These are phyloP conservation scores for Formica exsecta DNA, from an alignment of 1,140 invertebrate species.

Conservation along the genomic window DNA sequence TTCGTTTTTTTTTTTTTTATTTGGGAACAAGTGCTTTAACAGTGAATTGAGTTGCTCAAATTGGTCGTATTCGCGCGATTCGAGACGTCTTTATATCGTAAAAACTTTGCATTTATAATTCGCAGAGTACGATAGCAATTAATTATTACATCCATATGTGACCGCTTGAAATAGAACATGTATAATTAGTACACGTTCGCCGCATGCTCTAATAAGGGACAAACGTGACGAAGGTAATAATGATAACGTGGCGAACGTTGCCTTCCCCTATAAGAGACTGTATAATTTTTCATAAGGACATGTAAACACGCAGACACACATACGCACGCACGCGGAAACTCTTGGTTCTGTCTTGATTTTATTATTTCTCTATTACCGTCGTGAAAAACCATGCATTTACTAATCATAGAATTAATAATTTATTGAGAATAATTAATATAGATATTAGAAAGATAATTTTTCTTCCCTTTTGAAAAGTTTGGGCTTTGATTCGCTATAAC, in stretches of 20 bases:
- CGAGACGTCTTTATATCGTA: not conserved
- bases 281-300: constrained; percentile 21
- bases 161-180: constrained; percentile 38
- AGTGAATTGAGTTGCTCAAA: not conserved
- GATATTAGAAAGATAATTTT: not conserved
- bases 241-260: constrained; percentile 10
- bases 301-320: not conserved
- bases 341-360: constrained; percentile 11
- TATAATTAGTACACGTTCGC: constrained; percentile 31
- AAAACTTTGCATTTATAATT: constrained; percentile 52
- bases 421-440: constrained; percentile 19
- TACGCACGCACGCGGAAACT: not conserved
- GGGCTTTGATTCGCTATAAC: constrained; percentile 3
- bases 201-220: constrained; percentile 1
- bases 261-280: not conserved
- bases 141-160: constrained; percentile 39
- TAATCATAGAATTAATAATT: not conserved
- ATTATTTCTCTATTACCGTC: constrained; percentile 7
- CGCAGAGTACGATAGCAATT: constrained; percentile 54
- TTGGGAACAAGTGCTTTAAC: not conserved
- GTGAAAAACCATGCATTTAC: not conserved
- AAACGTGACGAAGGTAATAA: constrained; percentile 48
- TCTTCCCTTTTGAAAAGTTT: not conserved
- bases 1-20: constrained; percentile 3
- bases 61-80: not conserved